A percentile compares a stretch with the other conserved stretches of the same genome.
Conservation (phyloP, 2,797 vertebrate genomes). For the Macroramphosus scolopax region DNA sequence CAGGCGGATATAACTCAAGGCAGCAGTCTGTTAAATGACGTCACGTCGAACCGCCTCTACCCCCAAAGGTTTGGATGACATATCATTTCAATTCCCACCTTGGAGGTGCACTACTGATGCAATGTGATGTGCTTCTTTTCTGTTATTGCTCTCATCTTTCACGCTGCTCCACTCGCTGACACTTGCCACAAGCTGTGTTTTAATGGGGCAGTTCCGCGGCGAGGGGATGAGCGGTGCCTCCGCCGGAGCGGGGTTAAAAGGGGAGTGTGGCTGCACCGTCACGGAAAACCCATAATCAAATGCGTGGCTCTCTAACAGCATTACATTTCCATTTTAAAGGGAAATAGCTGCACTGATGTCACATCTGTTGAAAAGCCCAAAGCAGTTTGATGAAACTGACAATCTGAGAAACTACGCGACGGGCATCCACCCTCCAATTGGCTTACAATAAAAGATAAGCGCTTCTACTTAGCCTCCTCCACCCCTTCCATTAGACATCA, state of each 20-base stretch:
- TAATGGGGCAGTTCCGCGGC: constrained; percentile 53
- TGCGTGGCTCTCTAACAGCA: background rate
- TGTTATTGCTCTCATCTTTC: constrained; percentile 71
- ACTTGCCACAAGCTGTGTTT: constrained; percentile 67
- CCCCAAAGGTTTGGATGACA: constrained; percentile 3
- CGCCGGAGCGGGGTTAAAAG: constrained; percentile 36
- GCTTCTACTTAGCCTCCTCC: background rate
- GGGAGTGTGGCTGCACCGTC: background rate
- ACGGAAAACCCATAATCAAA: constrained; percentile 4
- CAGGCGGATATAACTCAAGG: constrained; percentile 8
- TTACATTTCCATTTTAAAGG: constrained; percentile 3
- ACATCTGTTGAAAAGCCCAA: background rate
- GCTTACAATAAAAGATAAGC: background rate
- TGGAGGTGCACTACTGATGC: constrained; percentile 12
- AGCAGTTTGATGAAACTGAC: background rate
- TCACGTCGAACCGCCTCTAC: constrained; percentile 24
- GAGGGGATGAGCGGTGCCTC: constrained; percentile 38
- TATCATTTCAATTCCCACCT: constrained; percentile 24
- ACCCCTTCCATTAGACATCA: background rate
- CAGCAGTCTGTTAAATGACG: constrained; percentile 37
- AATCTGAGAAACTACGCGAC: background rate
- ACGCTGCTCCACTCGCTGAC: constrained; percentile 50
- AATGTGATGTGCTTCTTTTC: constrained; percentile 43
- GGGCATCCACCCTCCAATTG: background rate
- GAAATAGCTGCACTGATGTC: background rate